Evolutionary conservation across 30 jellyfish, hydroid and myxozoan species (phyloP).

Genomic region (Hydractinia echinata): DNA sequence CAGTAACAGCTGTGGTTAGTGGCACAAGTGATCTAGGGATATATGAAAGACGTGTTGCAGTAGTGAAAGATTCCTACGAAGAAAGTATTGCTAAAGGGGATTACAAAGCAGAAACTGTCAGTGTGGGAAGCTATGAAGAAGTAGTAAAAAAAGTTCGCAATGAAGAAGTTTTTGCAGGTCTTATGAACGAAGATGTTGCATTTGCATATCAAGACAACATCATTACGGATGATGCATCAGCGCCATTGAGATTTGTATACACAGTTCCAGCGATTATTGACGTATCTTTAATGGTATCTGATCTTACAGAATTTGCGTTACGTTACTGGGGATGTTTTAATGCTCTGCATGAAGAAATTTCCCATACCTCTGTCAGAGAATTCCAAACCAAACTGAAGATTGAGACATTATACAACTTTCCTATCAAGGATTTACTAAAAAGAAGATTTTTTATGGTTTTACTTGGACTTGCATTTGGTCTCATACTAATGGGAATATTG

Average conservation of each 20-base stretch:
- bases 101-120: neutral
- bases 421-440: too few species aligned
- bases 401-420: too few species aligned
- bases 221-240: neutral
- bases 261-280: constrained; percentile 3
- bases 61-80: neutral
- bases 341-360: too few species aligned
- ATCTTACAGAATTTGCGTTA: neutral
- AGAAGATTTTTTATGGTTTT: too few species aligned
- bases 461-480: too few species aligned
- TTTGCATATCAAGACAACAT: neutral
- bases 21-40: neutral
- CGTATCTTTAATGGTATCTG: neutral
- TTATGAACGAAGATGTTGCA: constrained; percentile 10
- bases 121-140: neutral
- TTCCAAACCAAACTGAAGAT: too few species aligned
- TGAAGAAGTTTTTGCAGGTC: constrained; percentile 1
- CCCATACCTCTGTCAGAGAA: too few species aligned
- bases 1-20: neutral
- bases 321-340: too few species aligned
- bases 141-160: neutral
- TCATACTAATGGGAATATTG: too few species aligned
- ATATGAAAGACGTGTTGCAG: neutral
- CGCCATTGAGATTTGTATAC: neutral
- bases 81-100: neutral